These are phyloP conservation scores for Brachionus sp. DNA, from an alignment of 1,140 invertebrate genomes.

Conservation along the genomic window DNA sequence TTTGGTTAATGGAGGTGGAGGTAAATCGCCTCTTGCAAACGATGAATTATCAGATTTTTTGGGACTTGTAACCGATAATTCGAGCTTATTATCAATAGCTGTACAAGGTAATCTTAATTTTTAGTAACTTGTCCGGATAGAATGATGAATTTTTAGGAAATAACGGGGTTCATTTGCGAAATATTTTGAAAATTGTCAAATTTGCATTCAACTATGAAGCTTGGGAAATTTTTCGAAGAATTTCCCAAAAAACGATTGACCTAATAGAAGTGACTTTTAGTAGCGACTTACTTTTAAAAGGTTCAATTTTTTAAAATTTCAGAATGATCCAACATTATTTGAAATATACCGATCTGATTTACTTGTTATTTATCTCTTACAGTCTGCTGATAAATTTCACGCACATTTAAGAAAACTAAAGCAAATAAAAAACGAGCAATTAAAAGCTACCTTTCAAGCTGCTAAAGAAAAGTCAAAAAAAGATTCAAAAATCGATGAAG, in stretches of 20 bases:
- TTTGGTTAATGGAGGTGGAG: slow-evolving; percentile 53
- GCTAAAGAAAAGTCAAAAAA: slow-evolving; percentile 25
- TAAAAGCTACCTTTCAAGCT: not conserved
- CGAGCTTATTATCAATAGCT: not conserved
- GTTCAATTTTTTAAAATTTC: not conserved
- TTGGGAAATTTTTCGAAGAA: slow-evolving; percentile 55
- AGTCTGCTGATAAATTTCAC: slow-evolving; percentile 16
- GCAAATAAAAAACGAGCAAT: slow-evolving; percentile 40
- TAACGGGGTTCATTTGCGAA: slow-evolving; percentile 48
- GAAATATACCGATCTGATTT: not conserved
- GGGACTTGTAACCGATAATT: not conserved
- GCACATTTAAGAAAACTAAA: not conserved
- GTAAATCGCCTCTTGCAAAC: not conserved
- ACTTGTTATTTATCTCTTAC: not conserved
- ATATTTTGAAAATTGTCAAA: slow-evolving; percentile 55
- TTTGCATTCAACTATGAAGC: slow-evolving; percentile 58
- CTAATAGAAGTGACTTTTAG: not conserved
- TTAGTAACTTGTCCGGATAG: not conserved
- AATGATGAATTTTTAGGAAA: not conserved
- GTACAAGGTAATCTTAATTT: not conserved
- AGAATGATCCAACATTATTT: not conserved
- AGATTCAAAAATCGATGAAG: not conserved
- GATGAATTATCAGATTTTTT: not conserved
- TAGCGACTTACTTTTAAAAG: not conserved
- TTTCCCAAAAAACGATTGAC: slow-evolving; percentile 51